phyloP scores from a whole-genome alignment of 2,888 invertebrate species.

The Synanthedon vespiformis region DNA sequence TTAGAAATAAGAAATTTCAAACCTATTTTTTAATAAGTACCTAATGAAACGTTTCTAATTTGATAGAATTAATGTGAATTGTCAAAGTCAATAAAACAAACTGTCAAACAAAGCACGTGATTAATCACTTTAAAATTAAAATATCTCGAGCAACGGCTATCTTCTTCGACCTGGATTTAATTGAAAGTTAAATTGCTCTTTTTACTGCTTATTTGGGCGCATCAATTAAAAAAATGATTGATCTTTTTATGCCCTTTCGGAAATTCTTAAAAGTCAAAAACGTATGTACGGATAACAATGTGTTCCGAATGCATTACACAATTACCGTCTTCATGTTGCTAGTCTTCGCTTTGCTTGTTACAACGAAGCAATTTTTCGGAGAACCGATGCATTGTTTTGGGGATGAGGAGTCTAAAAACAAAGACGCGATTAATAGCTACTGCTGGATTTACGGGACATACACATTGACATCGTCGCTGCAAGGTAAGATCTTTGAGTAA shows the following conservation, averaged over 20 bases:
- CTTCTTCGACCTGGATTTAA: no score
- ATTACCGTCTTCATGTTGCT: slow-evolving; percentile 78
- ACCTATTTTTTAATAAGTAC: no score
- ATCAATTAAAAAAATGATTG: slow-evolving; percentile 60
- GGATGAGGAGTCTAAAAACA: slow-evolving; percentile 40
- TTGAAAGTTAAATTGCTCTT: neutral
- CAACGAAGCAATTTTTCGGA: slow-evolving; percentile 87
- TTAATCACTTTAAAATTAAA: no score
- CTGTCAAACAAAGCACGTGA: no score
- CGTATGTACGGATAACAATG: slow-evolving; percentile 79
- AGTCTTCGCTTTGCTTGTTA: slow-evolving; percentile 79
- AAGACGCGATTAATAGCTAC: slow-evolving; percentile 76
- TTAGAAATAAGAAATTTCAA: no score
- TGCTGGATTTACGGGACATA: slow-evolving; percentile 86
- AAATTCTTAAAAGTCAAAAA: slow-evolving; percentile 75
- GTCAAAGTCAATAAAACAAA: no score
- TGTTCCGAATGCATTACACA: slow-evolving; percentile 82
- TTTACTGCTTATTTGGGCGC: neutral
- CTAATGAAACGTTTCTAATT: no score
- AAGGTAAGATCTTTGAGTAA: neutral
- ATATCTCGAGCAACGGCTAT: no score
- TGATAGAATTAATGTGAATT: no score
- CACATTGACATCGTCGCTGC: slow-evolving; percentile 49
- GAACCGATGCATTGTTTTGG: slow-evolving; percentile 84
- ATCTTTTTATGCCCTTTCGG: slow-evolving; percentile 76